These are phyloP conservation scores for Drosophila infuscata DNA, from an alignment of 2,888 invertebrate genomes.

Conservation along the genomic window DNA sequence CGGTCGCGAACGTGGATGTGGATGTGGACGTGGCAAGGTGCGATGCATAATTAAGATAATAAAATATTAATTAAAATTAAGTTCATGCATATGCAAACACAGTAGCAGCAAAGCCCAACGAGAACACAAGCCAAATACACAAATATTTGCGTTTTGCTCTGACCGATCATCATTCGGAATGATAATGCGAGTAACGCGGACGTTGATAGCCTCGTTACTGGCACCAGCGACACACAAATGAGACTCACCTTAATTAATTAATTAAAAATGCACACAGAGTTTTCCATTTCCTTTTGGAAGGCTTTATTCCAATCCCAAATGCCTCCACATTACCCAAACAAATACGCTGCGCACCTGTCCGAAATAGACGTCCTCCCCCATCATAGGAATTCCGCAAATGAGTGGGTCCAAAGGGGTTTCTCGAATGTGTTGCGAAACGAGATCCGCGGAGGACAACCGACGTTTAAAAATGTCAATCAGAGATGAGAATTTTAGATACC, in stretches of 20 bases:
- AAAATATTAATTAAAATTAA: slow-evolving; percentile 84
- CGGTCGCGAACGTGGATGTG: slow-evolving; percentile 23
- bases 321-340: slow-evolving; percentile 34
- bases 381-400: slow-evolving; percentile 18
- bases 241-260: slow-evolving; percentile 75
- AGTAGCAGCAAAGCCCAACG: slow-evolving; percentile 37
- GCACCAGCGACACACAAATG: slow-evolving; percentile 34
- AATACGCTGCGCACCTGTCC: slow-evolving; percentile 32
- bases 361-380: slow-evolving; percentile 44
- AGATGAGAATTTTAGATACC: slow-evolving; percentile 19
- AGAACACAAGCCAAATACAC: slow-evolving; percentile 56
- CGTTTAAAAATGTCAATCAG: slow-evolving; percentile 48
- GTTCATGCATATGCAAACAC: slow-evolving; percentile 76
- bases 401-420: slow-evolving; percentile 39
- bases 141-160: slow-evolving; percentile 69
- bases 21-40: slow-evolving; percentile 63
- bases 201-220: slow-evolving; percentile 79
- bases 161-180: slow-evolving; percentile 45
- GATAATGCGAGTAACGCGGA: slow-evolving; percentile 26
- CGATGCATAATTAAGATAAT: slow-evolving; percentile 84
- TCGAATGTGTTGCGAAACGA: slow-evolving; percentile 18
- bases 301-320: slow-evolving; percentile 68
- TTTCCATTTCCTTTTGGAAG: slow-evolving; percentile 38
- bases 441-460: slow-evolving; percentile 23
- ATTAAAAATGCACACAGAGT: slow-evolving; percentile 74